phyloP scores from a whole-genome alignment of 2,888 invertebrate species.

The Athrips mouffetella region DNA sequence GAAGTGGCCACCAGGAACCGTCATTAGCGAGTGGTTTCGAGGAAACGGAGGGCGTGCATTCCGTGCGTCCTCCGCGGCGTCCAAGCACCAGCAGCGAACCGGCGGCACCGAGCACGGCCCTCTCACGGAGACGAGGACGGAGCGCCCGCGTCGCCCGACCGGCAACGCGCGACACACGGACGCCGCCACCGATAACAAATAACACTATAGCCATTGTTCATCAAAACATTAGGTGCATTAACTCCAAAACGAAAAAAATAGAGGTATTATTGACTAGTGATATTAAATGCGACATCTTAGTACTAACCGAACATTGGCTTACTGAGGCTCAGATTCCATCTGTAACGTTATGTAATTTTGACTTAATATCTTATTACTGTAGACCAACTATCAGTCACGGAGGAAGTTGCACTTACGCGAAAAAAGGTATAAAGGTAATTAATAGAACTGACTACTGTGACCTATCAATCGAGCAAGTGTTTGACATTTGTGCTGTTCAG shows the following conservation, averaged over 20 bases:
- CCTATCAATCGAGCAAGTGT: neutral
- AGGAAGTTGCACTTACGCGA: conserved; percentile 6
- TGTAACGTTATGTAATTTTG: neutral
- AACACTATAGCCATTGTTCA: no score
- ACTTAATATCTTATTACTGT: neutral
- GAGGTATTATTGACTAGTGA: neutral
- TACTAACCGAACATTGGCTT: conserved; percentile 5
- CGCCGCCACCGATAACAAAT: no score
- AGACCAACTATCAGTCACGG: neutral
- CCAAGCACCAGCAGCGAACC: no score
- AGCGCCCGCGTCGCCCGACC: no score
- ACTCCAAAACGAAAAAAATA: neutral
- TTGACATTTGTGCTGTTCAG: neutral
- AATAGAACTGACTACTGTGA: conserved; percentile 2
- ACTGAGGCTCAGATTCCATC: neutral
- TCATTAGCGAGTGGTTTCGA: no score
- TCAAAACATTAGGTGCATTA: neutral
- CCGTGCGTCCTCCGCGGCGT: no score
- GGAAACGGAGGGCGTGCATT: no score
- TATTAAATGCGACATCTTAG: neutral
- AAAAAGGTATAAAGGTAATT: neutral
- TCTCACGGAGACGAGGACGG: no score
- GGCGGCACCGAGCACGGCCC: no score
- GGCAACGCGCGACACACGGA: no score
- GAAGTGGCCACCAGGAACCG: no score